phyloP scores from a whole-genome alignment of 1,140 invertebrate genomes.

The Oedothorax gibbosus region DNA sequence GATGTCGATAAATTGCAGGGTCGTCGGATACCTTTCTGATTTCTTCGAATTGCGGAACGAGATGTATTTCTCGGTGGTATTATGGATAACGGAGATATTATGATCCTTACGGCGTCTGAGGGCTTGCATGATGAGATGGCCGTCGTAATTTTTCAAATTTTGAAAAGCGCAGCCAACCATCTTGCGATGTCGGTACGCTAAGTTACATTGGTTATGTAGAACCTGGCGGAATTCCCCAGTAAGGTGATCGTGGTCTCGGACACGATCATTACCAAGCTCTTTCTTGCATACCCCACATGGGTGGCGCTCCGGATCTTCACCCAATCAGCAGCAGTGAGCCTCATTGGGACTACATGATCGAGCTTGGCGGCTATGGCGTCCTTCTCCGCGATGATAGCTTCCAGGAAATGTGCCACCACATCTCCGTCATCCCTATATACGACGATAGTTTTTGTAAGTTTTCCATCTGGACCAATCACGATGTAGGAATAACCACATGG shows the following conservation, averaged over 20 bases:
- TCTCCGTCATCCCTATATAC: neutral
- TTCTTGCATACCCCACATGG: constrained; percentile 3
- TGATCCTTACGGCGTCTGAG: constrained; percentile 2
- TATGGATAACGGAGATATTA: neutral
- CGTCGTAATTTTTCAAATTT: constrained; percentile 28
- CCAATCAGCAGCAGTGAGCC: neutral
- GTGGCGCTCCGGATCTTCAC: neutral
- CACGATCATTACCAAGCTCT: neutral
- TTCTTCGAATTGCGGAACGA: neutral
- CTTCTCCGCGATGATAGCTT: neutral
- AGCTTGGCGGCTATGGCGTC: neutral
- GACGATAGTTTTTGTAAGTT: neutral
- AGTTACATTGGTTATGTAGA: constrained; percentile 29
- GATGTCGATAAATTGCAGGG: constrained; percentile 12
- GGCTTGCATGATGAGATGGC: neutral
- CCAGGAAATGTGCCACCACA: neutral
- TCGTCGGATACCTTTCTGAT: neutral
- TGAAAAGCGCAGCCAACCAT: constrained; percentile 13
- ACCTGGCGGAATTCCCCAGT: constrained; percentile 12
- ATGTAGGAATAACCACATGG: constrained; percentile 20
- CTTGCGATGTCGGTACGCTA: neutral
- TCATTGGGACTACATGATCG: neutral
- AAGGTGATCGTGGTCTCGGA: constrained; percentile 35
- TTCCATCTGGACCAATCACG: constrained; percentile 8
- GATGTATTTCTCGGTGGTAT: constrained; percentile 17